phyloP scores from a whole-genome alignment of 1,140 invertebrate genomes.

The Sogatella furcifera region DNA sequence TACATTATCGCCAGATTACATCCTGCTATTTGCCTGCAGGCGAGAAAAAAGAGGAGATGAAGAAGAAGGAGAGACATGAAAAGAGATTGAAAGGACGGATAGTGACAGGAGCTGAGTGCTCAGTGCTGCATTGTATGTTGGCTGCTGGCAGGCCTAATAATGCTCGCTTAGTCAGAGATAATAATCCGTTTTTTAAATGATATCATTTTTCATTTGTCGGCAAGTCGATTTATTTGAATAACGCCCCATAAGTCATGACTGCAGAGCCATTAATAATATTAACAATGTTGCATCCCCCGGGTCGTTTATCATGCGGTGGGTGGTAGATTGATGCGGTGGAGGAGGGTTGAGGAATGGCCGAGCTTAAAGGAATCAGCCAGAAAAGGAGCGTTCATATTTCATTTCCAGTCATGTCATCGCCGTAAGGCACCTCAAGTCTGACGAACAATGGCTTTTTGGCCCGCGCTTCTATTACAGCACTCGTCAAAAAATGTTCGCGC shows the following conservation, averaged over 20 bases:
- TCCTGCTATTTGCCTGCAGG: no score
- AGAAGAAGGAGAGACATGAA: no score
- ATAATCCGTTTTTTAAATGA: conserved; percentile 11
- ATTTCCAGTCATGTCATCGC: background rate
- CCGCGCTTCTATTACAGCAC: background rate
- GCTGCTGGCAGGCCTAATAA: no score
- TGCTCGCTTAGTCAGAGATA: background rate
- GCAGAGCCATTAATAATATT: conserved; percentile 11
- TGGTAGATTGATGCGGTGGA: no score
- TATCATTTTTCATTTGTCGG: conserved; percentile 10
- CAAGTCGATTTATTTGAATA: conserved; percentile 13
- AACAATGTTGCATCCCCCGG: conserved; percentile 12
- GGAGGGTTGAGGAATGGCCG: background rate
- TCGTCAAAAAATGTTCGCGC: background rate
- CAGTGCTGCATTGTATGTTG: no score
- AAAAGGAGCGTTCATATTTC: conserved; percentile 1
- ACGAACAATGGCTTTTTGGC: background rate
- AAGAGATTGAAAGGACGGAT: no score
- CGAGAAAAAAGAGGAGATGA: no score
- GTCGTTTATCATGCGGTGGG: conserved; percentile 4
- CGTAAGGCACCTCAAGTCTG: background rate
- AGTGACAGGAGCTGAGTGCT: no score
- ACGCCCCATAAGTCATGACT: conserved; percentile 9
- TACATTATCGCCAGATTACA: no score
- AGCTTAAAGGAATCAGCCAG: conserved; percentile 3